Conservation (phyloP, 1,140 invertebrate genomes). For the Zaprionus africanus region DNA sequence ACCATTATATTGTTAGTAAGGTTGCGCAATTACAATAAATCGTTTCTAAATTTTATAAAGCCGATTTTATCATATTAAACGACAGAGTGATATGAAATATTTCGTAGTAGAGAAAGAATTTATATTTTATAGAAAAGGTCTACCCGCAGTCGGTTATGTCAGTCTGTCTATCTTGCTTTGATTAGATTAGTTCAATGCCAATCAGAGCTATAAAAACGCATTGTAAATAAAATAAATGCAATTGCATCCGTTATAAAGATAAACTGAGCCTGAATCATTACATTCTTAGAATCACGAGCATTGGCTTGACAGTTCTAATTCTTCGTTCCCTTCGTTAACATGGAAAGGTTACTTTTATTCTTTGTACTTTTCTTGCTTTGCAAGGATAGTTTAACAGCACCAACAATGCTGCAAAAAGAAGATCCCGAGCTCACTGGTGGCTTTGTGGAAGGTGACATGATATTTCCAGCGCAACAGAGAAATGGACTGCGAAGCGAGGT, state of each 20-base stretch:
- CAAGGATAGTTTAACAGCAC: background rate
- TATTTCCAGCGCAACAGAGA: slow-evolving; percentile 10
- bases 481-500: slow-evolving; percentile 87
- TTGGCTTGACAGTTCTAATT: background rate
- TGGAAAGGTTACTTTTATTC: background rate
- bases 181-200: slow-evolving; percentile 2
- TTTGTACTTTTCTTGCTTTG: background rate
- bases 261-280: background rate
- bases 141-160: background rate
- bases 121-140: background rate
- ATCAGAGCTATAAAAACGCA: background rate
- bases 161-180: background rate
- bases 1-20: background rate
- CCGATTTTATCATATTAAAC: background rate
- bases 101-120: background rate
- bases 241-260: slow-evolving; percentile 6
- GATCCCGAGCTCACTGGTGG: background rate
- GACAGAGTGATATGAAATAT: background rate
- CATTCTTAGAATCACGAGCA: background rate
- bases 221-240: slow-evolving; percentile 1
- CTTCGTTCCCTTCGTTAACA: background rate
- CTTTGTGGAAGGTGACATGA: background rate
- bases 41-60: background rate
- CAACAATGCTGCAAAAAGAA: background rate
- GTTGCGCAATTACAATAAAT: background rate